Evolutionary conservation across 2,113 vertebrate species (phyloP).

Genomic region (Amphiprion ocellaris): DNA sequence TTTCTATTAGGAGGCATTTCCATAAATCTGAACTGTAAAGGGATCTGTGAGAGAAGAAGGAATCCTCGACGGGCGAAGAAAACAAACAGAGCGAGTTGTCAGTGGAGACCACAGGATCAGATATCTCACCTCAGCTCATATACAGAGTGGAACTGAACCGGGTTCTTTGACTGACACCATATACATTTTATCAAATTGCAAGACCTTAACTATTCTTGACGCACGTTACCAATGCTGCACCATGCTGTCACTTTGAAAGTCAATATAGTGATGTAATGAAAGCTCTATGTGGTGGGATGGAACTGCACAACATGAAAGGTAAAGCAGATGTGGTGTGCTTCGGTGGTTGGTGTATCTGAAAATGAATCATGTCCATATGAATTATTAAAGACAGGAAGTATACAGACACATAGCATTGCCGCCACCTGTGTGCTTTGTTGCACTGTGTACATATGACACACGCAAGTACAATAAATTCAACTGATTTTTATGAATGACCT

Average conservation of each 20-base stretch:
- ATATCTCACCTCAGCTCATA: constrained; percentile 47
- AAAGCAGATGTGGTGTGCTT: constrained; percentile 21
- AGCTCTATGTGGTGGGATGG: constrained; percentile 21
- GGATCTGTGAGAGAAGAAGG: constrained; percentile 59
- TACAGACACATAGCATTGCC: neutral
- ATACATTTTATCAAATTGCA: constrained; percentile 44
- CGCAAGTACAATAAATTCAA: neutral
- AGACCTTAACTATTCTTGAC: constrained; percentile 32
- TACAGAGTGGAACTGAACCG: constrained; percentile 42
- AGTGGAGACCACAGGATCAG: constrained; percentile 69
- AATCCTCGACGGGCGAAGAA: constrained; percentile 51
- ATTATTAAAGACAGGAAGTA: constrained; percentile 38
- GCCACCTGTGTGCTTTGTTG: neutral
- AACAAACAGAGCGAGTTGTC: constrained; percentile 67
- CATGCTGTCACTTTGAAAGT: constrained; percentile 55
- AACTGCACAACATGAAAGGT: constrained; percentile 13
- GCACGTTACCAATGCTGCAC: neutral
- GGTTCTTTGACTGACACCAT: constrained; percentile 67
- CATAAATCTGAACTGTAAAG: constrained; percentile 85
- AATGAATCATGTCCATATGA: constrained; percentile 30
- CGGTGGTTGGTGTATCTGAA: constrained; percentile 8
- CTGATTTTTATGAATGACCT: constrained; percentile 15
- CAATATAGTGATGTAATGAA: constrained; percentile 31
- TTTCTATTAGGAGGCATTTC: constrained; percentile 88
- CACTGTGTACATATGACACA: neutral